phyloP scores from a whole-genome alignment of 2,113 vertebrate species.

The Panthera leo region DNA sequence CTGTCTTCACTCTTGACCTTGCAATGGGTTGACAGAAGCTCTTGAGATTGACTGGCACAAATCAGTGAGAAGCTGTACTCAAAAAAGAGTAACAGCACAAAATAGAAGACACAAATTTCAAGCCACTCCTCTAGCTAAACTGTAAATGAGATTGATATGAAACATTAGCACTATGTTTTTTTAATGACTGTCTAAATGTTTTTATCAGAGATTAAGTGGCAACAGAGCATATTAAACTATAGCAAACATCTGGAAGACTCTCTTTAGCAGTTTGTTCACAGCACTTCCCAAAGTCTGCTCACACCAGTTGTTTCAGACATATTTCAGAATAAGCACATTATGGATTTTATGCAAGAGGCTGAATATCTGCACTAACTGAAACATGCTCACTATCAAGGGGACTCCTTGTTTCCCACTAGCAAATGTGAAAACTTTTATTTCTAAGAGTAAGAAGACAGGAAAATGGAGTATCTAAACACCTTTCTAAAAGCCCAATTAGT shows the following conservation, averaged over 20 bases:
- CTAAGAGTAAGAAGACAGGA: not conserved
- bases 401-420: not conserved
- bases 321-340: constrained; percentile 25
- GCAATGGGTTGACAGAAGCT: not conserved
- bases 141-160: constrained; percentile 49
- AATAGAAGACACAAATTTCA: not conserved
- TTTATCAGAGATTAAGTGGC: constrained; percentile 2
- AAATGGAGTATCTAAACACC: not conserved
- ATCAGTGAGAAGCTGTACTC: not conserved
- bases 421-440: constrained; percentile 22
- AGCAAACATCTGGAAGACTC: constrained; percentile 50
- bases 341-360: not conserved
- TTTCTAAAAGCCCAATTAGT: not conserved
- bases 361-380: not conserved
- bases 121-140: not conserved
- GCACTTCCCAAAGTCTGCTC: not conserved
- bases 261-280: constrained; percentile 26
- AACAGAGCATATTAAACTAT: constrained; percentile 19
- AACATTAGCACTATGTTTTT: not conserved
- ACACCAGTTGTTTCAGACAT: not conserved
- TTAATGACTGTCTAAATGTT: constrained; percentile 48
- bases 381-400: not conserved
- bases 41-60: not conserved
- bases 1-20: not conserved
- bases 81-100: not conserved